phyloP scores from a whole-genome alignment of 2,113 vertebrate genomes.

The Hemichromis elongatus region DNA sequence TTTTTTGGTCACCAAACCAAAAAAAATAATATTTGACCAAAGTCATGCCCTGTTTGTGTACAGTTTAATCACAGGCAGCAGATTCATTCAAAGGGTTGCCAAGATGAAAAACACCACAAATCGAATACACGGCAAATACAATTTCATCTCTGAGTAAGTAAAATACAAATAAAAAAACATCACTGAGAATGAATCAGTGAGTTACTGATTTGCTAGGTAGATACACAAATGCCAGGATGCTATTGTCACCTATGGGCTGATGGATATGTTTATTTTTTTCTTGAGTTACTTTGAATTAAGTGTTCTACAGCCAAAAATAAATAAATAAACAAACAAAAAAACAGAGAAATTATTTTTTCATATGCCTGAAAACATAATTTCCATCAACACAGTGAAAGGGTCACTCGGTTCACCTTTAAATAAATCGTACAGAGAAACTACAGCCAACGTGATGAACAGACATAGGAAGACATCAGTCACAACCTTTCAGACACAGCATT shows the following conservation, averaged over 20 bases:
- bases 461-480: not conserved
- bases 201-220: constrained; percentile 39
- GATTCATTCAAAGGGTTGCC: not conserved
- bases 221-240: constrained; percentile 4
- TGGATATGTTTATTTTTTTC: constrained; percentile 4
- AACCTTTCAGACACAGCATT: not conserved
- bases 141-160: not conserved
- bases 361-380: not conserved
- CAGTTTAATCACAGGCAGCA: not conserved
- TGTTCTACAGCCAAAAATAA: not conserved
- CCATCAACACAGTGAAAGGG: not conserved
- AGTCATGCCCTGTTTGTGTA: constrained; percentile 1
- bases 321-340: not conserved
- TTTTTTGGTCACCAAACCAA: not conserved
- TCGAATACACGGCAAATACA: not conserved
- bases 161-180: constrained; percentile 33
- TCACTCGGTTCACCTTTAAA: not conserved
- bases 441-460: not conserved
- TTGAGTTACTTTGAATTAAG: constrained; percentile 21
- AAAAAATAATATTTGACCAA: constrained; percentile 4
- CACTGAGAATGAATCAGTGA: not conserved
- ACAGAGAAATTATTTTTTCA: not conserved
- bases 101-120: not conserved
- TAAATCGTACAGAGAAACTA: not conserved
- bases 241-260: constrained; percentile 12